Base-by-base conservation (phyloP, 1,140 invertebrate genomes). In the Caenorhabditis briggsae region DNA sequence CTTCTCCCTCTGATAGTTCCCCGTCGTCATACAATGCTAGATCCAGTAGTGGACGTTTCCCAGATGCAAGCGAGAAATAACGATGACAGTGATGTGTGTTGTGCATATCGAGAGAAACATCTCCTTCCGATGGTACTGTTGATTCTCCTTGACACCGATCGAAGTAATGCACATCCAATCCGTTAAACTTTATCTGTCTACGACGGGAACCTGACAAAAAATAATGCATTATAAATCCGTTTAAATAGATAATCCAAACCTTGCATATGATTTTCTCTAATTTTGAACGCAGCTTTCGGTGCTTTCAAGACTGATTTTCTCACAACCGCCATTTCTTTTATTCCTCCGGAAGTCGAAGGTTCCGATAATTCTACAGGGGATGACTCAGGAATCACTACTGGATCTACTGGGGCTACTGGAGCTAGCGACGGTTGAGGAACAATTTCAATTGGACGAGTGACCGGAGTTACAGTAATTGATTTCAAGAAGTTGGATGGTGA, bases 131-230 rank as follows among this genome's bases (percentile, higher is more conserved):
- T 11, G 70, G 70, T 2, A 78, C 70, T 20, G 70, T 78, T 9
- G 46, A 53, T 53, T 23, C 20, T 11, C 70, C 70, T 78, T 78
- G 70, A 11, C 46, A 12, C 8, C 70, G 70, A 53, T 78, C 70
- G 46, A 78, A 78, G 23, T 78, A 78, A 23, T 78, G 70, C 8
- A 78, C 70, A n/a, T 78, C 12, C 8, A 78, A 9, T 9, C 70
- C 70, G 7, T 8, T 53, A 46, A 78, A 78, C 8, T 14, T 50
- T 50, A 78, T 50, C 14, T 78, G 48, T 8, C 33, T n/a, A 0
- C 18, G 46, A 11, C 70, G 70, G 46, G 14, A 23, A 12, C n/a
- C 70, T 78, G 70, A 50, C 53, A 50, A 23, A 16, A n/a, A 14
- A 14, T 53, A 2, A 2, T 0, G 2, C 2, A 14, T 53, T 53